These are phyloP conservation scores for Drosophila neoperkinsi DNA, from an alignment of 2,888 invertebrate species.

Conservation along the genomic window DNA sequence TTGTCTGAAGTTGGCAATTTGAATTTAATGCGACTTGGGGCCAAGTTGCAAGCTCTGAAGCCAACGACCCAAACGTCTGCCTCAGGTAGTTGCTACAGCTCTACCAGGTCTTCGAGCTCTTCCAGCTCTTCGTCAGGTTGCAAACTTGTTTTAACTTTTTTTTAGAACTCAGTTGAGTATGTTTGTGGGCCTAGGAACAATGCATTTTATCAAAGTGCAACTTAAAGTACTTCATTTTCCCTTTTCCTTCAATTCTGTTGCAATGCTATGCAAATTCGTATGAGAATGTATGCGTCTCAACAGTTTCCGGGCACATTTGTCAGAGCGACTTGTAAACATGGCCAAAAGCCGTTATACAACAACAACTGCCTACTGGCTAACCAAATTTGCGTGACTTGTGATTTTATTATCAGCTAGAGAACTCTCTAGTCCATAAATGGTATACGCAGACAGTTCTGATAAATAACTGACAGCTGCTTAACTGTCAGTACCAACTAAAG, in stretches of 20 bases:
- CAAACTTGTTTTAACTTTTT: conserved; percentile 66
- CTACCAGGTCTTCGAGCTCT: background rate
- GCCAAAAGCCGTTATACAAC: conserved; percentile 61
- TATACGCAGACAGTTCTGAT: conserved; percentile 66
- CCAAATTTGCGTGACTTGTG: conserved; percentile 58
- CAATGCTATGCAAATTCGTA: conserved; percentile 59
- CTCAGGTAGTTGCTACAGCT: conserved; percentile 18
- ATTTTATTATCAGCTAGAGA: conserved; percentile 51
- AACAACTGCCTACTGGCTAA: conserved; percentile 19
- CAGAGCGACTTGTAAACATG: conserved; percentile 69
- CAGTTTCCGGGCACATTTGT: conserved; percentile 76
- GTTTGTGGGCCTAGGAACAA: conserved; percentile 48
- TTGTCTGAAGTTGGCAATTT: conserved; percentile 25
- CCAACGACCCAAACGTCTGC: conserved; percentile 50
- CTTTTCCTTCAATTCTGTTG: conserved; percentile 52
- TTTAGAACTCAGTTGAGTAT: conserved; percentile 42
- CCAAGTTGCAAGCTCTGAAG: conserved; percentile 37
- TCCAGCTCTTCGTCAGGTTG: conserved; percentile 5
- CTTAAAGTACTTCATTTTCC: conserved; percentile 30
- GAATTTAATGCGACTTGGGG: conserved; percentile 38
- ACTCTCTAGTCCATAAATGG: conserved; percentile 63
- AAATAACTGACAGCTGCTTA: conserved; percentile 52
- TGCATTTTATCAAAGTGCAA: conserved; percentile 71
- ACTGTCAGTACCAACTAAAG: conserved; percentile 1
- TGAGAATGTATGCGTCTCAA: conserved; percentile 16